Conservation (phyloP, 2,888 invertebrate species). For the Diplazon laetatorius region DNA sequence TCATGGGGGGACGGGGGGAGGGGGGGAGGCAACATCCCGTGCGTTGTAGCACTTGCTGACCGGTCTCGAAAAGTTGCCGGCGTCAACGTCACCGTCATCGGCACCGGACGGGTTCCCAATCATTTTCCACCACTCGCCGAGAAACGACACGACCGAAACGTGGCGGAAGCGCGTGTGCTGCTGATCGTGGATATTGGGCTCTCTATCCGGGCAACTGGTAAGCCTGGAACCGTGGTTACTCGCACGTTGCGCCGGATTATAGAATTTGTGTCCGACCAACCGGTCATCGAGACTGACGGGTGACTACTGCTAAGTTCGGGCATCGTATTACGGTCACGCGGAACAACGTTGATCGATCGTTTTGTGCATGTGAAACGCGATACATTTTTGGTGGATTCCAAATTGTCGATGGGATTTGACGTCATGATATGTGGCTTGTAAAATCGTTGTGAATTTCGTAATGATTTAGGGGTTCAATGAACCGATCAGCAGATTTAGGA, state of each 20-base stretch:
- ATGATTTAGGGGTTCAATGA: no score
- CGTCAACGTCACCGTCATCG: constrained; percentile 32
- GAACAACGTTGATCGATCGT: neutral
- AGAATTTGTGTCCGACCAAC: constrained; percentile 24
- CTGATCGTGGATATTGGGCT: constrained; percentile 18
- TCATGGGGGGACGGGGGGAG: neutral
- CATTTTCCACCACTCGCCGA: constrained; percentile 14
- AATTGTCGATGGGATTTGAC: neutral
- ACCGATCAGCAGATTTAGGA: no score
- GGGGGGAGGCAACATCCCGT: no score
- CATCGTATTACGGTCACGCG: neutral
- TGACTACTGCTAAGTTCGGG: constrained; percentile 15
- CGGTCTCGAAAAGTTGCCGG: constrained; percentile 9
- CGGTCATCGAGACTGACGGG: constrained; percentile 23
- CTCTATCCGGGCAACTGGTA: constrained; percentile 22
- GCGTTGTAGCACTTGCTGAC: constrained; percentile 12
- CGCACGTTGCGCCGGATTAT: constrained; percentile 52
- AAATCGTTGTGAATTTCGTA: no score
- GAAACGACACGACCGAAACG: constrained; percentile 3
- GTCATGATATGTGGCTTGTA: no score
- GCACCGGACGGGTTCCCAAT: constrained; percentile 9
- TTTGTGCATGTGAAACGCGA: neutral
- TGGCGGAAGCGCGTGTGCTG: neutral
- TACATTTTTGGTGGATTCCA: neutral
- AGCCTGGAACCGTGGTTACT: constrained; percentile 34